Conservation (phyloP, 2,113 vertebrate genomes). For the Halcyon malimbica region DNA sequence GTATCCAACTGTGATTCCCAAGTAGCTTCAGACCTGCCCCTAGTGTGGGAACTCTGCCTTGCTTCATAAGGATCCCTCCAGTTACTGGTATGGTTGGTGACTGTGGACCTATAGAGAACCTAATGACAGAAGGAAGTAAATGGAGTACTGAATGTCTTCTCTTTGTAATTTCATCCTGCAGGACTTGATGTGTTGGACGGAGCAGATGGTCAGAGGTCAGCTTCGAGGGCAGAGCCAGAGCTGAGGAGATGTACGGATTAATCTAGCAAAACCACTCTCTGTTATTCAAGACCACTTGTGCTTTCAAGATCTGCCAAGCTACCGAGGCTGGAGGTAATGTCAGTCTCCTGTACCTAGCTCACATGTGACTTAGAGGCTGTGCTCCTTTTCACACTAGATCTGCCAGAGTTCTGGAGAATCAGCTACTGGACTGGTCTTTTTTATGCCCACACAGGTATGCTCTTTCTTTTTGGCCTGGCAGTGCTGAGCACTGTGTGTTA, state of each 20-base stretch:
- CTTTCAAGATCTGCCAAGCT: not conserved
- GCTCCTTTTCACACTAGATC: not conserved
- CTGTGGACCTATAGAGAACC: not conserved
- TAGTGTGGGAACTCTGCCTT: not conserved
- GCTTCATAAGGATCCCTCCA: not conserved
- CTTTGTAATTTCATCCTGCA: not conserved
- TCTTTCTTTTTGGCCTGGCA: not conserved
- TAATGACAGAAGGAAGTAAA: not conserved
- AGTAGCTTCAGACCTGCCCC: not conserved
- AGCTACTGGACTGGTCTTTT: not conserved
- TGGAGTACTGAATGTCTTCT: not conserved
- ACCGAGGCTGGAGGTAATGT: not conserved
- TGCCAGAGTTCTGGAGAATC: not conserved
- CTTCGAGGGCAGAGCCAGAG: not conserved
- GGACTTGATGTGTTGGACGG: not conserved
- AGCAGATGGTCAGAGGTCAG: not conserved
- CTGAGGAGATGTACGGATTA: not conserved
- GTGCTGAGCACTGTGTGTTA: not conserved
- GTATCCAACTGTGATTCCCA: not conserved
- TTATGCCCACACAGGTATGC: not conserved
- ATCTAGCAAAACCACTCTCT: not conserved
- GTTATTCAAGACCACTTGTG: not conserved
- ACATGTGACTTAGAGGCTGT: not conserved
- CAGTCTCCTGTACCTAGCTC: not conserved
- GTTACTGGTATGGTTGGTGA: not conserved